Conservation (phyloP, 2,888 invertebrate species). For the Eilema caniola region DNA sequence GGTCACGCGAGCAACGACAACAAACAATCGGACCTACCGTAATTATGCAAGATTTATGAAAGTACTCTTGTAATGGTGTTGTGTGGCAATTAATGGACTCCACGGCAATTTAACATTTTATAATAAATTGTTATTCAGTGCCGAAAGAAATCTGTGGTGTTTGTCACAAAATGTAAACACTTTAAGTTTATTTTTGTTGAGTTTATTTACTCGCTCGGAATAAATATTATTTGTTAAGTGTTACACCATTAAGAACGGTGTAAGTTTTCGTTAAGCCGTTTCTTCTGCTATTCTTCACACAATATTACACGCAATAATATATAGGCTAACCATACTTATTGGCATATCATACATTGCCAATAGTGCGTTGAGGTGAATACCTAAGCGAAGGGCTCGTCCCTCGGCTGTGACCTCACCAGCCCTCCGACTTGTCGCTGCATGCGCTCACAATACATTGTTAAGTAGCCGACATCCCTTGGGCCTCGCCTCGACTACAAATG, state of each 20-base stretch:
- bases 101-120: not conserved
- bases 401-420: too few species aligned
- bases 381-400: not conserved
- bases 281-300: not conserved
- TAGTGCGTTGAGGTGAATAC: not conserved
- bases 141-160: not conserved
- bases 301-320: too few species aligned
- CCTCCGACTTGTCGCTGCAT: too few species aligned
- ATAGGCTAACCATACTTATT: not conserved
- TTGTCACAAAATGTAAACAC: not conserved
- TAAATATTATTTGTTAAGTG: not conserved
- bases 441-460: not conserved
- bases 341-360: not conserved
- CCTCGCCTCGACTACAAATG: not conserved
- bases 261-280: not conserved
- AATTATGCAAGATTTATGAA: constrained; percentile 1
- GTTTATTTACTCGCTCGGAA: too few species aligned
- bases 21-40: not conserved
- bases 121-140: not conserved
- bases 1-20: not conserved
- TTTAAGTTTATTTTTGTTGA: not conserved
- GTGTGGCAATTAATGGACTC: not conserved
- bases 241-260: not conserved
- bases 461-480: not conserved
- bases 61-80: not conserved